phyloP scores from a whole-genome alignment of 2,888 invertebrate genomes.

The Chrysina gloriosa region DNA sequence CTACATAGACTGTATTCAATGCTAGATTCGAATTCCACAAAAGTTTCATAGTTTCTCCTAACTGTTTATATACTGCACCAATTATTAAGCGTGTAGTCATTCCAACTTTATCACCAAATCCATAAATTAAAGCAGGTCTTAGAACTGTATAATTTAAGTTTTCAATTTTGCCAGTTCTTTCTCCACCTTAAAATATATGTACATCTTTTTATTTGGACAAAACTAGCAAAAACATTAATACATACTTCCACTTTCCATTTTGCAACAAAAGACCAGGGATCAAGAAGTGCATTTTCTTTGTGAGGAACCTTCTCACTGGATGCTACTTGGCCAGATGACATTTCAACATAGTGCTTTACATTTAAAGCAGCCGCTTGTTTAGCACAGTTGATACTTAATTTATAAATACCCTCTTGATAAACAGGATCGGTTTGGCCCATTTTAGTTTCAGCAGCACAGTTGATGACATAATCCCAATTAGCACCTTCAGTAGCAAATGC shows the following conservation, averaged over 20 bases:
- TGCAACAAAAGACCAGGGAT: slow-evolving; percentile 88
- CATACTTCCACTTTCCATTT: slow-evolving; percentile 79
- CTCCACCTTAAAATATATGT: slow-evolving; percentile 70
- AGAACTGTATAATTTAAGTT: slow-evolving; percentile 82
- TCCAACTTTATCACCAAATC: slow-evolving; percentile 84
- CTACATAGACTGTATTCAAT: slow-evolving; percentile 89
- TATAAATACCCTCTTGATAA: slow-evolving; percentile 89
- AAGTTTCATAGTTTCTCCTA: slow-evolving; percentile 91
- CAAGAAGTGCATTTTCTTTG: slow-evolving; percentile 79
- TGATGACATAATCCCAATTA: slow-evolving; percentile 82
- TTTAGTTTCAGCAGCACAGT: slow-evolving; percentile 93
- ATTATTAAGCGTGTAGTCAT: slow-evolving; percentile 86
- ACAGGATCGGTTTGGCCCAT: slow-evolving; percentile 89
- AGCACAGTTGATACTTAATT: slow-evolving; percentile 86
- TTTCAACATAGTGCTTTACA: slow-evolving; percentile 81
- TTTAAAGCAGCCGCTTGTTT: slow-evolving; percentile 77
- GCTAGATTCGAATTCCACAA: slow-evolving; percentile 87
- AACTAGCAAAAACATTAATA: neutral
- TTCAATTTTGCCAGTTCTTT: slow-evolving; percentile 76
- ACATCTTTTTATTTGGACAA: neutral
- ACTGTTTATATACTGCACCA: slow-evolving; percentile 88
- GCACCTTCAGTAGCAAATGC: slow-evolving; percentile 75
- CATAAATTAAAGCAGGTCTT: slow-evolving; percentile 88
- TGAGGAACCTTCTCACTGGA: slow-evolving; percentile 83
- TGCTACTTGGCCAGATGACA: slow-evolving; percentile 86